These are phyloP conservation scores for Bryconaethiops microstoma DNA, from an alignment of 2,797 vertebrate species.

Conservation along the genomic window DNA sequence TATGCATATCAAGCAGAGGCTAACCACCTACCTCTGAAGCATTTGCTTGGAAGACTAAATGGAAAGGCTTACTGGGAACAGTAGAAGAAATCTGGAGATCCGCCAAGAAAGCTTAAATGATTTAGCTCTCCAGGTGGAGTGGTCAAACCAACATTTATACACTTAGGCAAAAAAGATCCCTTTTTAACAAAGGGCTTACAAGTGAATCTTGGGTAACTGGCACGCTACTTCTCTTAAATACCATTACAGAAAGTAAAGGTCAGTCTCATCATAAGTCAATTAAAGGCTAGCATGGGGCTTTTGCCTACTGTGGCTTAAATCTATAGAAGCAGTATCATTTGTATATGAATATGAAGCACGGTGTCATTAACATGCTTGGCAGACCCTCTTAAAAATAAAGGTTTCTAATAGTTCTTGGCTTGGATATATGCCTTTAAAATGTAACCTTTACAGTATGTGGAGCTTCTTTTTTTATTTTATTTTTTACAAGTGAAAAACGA, in stretches of 20 bases:
- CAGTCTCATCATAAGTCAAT: conserved; percentile 36
- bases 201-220: conserved; percentile 35
- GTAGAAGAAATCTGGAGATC: conserved; percentile 52
- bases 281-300: conserved; percentile 27
- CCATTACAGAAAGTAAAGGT: conserved; percentile 47
- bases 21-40: conserved; percentile 33
- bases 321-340: background rate
- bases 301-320: background rate
- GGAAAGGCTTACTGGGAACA: conserved; percentile 37
- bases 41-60: conserved; percentile 43
- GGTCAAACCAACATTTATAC: conserved; percentile 39
- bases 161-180: conserved; percentile 5
- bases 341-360: background rate
- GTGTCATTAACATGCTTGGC: background rate
- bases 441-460: too few relatives aligned
- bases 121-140: conserved; percentile 30
- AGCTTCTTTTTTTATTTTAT: too few relatives aligned
- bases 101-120: conserved; percentile 48
- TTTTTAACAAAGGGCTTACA: background rate
- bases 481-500: too few relatives aligned
- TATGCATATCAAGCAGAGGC: conserved; percentile 47
- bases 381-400: too few relatives aligned
- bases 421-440: too few relatives aligned
- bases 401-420: too few relatives aligned
- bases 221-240: conserved; percentile 31